Base-by-base conservation (phyloP, 23 tunicate genomes). In the Aplidium turbinatum region DNA sequence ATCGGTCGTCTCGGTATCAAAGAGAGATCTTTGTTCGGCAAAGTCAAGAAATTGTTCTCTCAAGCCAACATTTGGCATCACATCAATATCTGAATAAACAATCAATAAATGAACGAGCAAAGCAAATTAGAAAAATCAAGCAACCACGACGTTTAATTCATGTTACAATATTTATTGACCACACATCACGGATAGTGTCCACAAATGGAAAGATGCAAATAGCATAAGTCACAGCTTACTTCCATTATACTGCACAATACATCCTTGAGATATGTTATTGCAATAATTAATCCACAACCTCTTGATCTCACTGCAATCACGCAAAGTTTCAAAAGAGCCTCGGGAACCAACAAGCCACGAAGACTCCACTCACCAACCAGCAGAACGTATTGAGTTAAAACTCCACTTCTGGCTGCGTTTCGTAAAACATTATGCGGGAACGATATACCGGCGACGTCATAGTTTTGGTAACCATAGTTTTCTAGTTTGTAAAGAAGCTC, bases 371-470 rank as follows among this genome's bases (percentile, higher is more conserved):
- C 35, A 87, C 94, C 99, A 31, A 95, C 83, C 0, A 95, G 82
- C 31, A 95, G 52, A 2, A 95, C 96, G 45, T 70, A 88, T 31
- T 95, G 88, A 30, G 99, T 95, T 19, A 90, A 30, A 4, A 90
- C 96, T 2, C 96, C 95, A 16, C 32, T 72, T 47, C 99, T 70
- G 13, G 99, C 99, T 9, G 85, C 95, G 72, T 94, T 94, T 56
- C 99, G 40, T 31, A 94, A 78, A 11, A 87, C 95, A 78, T 94
- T 94, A 54, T 94, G 99, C 1, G 99, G 99, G 48, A 81, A 94
- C 0, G 95, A 72, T 33, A 94, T 74, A 5, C 95, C 91, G 0
- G 85, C 93, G 11, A 81, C 94, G 61, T 74, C 85, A 56, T 94
- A 86, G 47, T 94, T 87, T 63, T 87, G 76, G 35, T 94, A 78